These are phyloP conservation scores for Drosophila yooni DNA, from an alignment of 2,888 invertebrate species.

Conservation along the genomic window DNA sequence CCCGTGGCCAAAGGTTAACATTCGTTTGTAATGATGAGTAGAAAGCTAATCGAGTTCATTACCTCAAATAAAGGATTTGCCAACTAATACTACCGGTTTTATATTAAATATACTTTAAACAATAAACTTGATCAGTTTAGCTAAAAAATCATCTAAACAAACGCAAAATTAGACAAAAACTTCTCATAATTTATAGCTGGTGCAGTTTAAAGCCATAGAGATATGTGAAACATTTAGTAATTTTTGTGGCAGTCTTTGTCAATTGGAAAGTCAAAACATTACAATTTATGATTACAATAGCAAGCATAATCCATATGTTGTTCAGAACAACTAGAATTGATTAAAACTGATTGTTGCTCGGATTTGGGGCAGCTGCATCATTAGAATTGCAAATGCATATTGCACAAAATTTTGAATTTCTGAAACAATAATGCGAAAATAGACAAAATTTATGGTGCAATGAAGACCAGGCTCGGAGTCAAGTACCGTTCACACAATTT, in stretches of 20 bases:
- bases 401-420: slow-evolving; percentile 29
- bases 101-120: background rate
- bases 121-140: background rate
- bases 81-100: background rate
- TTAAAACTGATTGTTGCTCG: slow-evolving; percentile 25
- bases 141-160: background rate
- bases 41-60: background rate
- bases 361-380: slow-evolving; percentile 46
- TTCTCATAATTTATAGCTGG: background rate
- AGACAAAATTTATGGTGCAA: slow-evolving; percentile 47
- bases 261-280: slow-evolving; percentile 5
- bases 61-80: background rate
- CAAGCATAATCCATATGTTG: slow-evolving; percentile 28
- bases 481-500: slow-evolving; percentile 31
- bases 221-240: background rate
- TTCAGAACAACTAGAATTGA: slow-evolving; percentile 8
- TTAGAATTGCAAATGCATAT: slow-evolving; percentile 70
- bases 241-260: background rate
- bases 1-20: slow-evolving; percentile 14
- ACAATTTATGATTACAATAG: slow-evolving; percentile 27
- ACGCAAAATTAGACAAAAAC: background rate
- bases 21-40: background rate
- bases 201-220: background rate
- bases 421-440: slow-evolving; percentile 40
- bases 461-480: slow-evolving; percentile 2